Evolutionary conservation across 2,888 invertebrate species (phyloP).

Genomic region (Portevinia maculata): DNA sequence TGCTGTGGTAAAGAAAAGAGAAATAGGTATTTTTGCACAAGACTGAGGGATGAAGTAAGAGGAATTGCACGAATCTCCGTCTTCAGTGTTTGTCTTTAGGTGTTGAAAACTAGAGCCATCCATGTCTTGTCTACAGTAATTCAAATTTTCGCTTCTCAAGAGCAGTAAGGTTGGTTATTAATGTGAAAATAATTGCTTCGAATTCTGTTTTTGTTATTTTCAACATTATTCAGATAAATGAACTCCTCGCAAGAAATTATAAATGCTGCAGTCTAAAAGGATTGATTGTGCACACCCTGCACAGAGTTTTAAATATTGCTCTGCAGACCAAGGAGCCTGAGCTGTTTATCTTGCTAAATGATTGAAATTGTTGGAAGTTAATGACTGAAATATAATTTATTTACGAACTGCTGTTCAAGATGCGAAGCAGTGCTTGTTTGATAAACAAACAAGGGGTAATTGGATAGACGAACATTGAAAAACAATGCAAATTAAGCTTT

Average conservation of each 20-base stretch:
- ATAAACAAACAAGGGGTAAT: neutral
- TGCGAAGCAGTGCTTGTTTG: neutral
- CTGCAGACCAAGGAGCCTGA: neutral
- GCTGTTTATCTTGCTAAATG: conserved; percentile 35
- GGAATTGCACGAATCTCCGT: conserved; percentile 15
- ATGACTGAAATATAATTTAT: conserved; percentile 39
- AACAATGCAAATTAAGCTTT: conserved; percentile 22
- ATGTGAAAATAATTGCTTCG: conserved; percentile 56
- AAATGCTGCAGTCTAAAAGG: conserved; percentile 31
- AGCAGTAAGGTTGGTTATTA: neutral
- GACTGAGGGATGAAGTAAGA: conserved; percentile 2
- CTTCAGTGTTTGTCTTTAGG: conserved; percentile 22
- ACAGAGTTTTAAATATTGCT: too few relatives aligned
- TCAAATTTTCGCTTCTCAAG: conserved; percentile 23
- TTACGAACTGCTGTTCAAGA: neutral
- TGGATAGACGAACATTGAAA: neutral
- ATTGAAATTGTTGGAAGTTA: conserved; percentile 49
- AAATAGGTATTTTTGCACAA: conserved; percentile 20
- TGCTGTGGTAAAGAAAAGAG: neutral
- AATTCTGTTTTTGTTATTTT: conserved; percentile 26
- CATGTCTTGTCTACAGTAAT: conserved; percentile 8
- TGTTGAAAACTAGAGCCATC: neutral
- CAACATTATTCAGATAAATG: conserved; percentile 39
- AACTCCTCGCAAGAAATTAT: conserved; percentile 38
- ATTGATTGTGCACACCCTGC: conserved; percentile 20